Base-by-base conservation (phyloP, 2,113 vertebrate species). In the Anthoscopus minutus region DNA sequence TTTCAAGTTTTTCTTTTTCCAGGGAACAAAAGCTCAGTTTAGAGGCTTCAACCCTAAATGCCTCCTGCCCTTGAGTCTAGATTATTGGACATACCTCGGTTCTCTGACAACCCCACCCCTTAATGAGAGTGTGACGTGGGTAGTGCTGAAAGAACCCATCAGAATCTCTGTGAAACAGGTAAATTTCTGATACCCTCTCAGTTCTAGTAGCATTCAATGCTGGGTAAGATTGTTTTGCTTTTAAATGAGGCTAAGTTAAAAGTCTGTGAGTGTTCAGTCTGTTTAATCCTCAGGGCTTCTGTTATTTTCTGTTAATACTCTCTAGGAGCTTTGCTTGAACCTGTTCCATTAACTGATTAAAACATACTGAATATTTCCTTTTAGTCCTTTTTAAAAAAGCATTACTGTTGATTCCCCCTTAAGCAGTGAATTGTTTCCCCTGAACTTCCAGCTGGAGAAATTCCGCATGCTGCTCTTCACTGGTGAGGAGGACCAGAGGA, bases 41-140 rank as follows among this genome's bases (percentile, higher is more conserved):
- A 98, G 97, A 95, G 97, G 97, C 94, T 99, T 99, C 98, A 99
- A 99, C 91, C 99, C 99, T 15, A 98, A 98, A 96, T 99, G 98
- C 95, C 98, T 99, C 51, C 98, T 99, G 94, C 99, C 99, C n/a
- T 95, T 97, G 85, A 98, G 94, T 95, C 97, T 98, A 72, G 98
- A 98, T 94, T 99, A 98, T 86, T 99, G 99, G 99, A 99, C 99
- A 7, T 99, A 99, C 93, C 98, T 98, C 0, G 99, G 99, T 37
- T 99, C 99, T 24, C 95, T 99, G 96, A 99, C 99, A 48, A 99
- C 99, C 0, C 99, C 99, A 12, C 99, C 99, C 0, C 98, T 99
- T 37, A 97, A 98, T 5, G 99, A 99, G 96, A 99, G 99, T 2
- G 99, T 99, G 64, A 99, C 95, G 15, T 99, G 99, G 99, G 98